Evolutionary conservation across 2,797 vertebrate genomes (phyloP), one percentile per base, ranked within the genome.

Genomic region (Enteromius argenteus): DNA sequence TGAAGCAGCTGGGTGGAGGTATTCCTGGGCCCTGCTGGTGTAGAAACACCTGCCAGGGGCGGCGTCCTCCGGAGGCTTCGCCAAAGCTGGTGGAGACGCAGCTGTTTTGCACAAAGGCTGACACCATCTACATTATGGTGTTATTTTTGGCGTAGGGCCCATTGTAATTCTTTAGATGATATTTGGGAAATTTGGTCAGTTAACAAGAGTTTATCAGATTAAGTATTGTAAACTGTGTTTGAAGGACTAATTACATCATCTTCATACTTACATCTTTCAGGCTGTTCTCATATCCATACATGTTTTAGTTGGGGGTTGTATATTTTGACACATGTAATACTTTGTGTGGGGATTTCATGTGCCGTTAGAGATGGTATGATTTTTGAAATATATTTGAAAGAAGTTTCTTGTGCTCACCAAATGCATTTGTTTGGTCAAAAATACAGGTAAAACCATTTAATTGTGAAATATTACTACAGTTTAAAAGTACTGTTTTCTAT

Each of bases 131-230:
- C 67, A 85, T 77, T 86, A 84, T 88, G 56, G 17, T 88, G 85
- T 90, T 94, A 92, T 94, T 93, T 94, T 81, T 86, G 90, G 89
- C 90, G 89, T 84, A 73, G 78, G 83, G 80, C 88, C 68, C 78
- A 80, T 88, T 90, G 66, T 71, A 51, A 79, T 89, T 80, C 84
- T 87, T 90, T 79, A 86, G 86, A 81, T 87, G 66, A 35, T 37
- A 56, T 78, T 35, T 37, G 27, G 27, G 68, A 62, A 27, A 53
- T 82, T 58, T 60, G 68, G 27, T 7, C 6, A 46, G 44, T 4
- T 71, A 1, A 72, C 67, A 42, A 58, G 9, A 49, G 23, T 44
- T 69, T 42, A 42, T 23, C 5, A 44, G 6, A 23, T 44, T 44
- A n/a, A 6, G 67, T 23, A 39, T 69, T 15, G 37, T 44, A 15